These are phyloP conservation scores for Nemotelus nigrinus DNA, from an alignment of 2,888 invertebrate species.

Conservation along the genomic window DNA sequence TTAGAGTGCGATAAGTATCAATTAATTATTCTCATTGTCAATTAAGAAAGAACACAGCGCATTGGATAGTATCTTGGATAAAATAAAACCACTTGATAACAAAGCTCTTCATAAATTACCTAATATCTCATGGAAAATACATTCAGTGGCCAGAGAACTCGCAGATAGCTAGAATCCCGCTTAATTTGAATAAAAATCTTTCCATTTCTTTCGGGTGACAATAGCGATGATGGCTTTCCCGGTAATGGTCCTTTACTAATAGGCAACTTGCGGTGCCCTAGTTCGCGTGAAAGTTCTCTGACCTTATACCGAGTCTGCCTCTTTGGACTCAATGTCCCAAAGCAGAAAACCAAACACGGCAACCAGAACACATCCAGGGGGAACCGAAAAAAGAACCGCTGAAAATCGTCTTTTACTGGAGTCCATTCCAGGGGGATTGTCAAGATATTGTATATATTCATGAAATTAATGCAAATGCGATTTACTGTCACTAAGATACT, in stretches of 20 bases:
- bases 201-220: conserved; percentile 21
- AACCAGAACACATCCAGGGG: neutral
- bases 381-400: neutral
- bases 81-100: too few relatives aligned
- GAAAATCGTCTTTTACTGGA: neutral
- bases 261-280: conserved; percentile 3
- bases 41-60: too few relatives aligned
- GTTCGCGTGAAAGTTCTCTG: neutral
- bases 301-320: neutral
- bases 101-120: too few relatives aligned
- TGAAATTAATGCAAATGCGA: conserved; percentile 46
- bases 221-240: neutral
- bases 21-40: too few relatives aligned
- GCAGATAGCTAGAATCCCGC: neutral
- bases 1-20: too few relatives aligned
- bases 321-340: neutral
- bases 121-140: too few relatives aligned
- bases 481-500: conserved; percentile 43
- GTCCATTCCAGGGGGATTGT: conserved; percentile 28
- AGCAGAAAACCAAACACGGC: neutral
- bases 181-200: conserved; percentile 36
- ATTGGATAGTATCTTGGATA: too few relatives aligned
- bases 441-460: conserved; percentile 14
- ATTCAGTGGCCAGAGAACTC: too few relatives aligned
- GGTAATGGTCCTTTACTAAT: conserved; percentile 14